Base-by-base conservation (phyloP, 2,113 vertebrate species). In the Zingel zingel region DNA sequence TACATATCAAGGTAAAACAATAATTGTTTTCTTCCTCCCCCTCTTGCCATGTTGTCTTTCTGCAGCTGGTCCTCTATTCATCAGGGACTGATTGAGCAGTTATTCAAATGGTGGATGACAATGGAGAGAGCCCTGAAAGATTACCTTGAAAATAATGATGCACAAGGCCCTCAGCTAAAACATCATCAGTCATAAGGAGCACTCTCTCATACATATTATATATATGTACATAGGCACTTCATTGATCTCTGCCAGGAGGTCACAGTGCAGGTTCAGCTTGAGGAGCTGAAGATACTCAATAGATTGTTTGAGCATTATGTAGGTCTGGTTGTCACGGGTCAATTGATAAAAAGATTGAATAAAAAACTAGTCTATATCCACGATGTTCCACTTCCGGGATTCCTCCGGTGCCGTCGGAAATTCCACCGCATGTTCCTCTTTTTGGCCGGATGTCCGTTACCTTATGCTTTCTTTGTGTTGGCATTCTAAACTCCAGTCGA, bases 1-100 rank as follows among this genome's bases (percentile, higher is more conserved):
- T 30, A 67, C 27, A 68, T 68, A 79, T 85, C 63, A 79, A 81
- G 62, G 84, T 82, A 47, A 64, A 71, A 23, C 56, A 63, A 70
- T 73, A 8, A 65, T 57, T 53, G 45, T 25, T 68, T 72, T 51
- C 48, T 14, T 19, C 50, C 48, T n/a, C 43, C 51, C 21, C 57
- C 43, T 65, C 66, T 68, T 57, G 39, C 33, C 14, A 0, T 19
- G 43, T 78, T 77, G 61, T 82, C 56, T 69, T 51, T 68, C 43
- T 66, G 61, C 15, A 23, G 25, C 47, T 61, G 59, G 50, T 56
- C 25, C 12, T n/a, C n/a, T 48, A 12, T 84, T 88, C 53, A 70
- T 74, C 72, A 13, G 19, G 6, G 33, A 39, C 63, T 79, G 79
- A 86, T 81, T 74, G 81, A 75, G 56, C 43, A 61, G 57, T 61